Evolutionary conservation across 2,797 vertebrate genomes (phyloP), one percentile per base, ranked within the genome.

Genomic region (Micrastur ruficollis): DNA sequence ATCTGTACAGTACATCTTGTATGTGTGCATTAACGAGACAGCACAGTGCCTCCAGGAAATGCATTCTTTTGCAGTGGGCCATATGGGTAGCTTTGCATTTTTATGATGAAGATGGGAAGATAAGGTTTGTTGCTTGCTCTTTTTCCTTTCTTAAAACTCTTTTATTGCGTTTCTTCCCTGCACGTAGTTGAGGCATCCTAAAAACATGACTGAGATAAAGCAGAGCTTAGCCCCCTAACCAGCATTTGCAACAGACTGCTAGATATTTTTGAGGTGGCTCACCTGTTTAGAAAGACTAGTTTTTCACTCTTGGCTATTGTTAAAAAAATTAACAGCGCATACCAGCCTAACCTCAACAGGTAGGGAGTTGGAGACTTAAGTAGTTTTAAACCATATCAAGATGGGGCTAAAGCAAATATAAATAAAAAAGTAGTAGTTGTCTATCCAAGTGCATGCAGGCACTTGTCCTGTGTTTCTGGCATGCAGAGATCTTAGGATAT

Each of bases 41-140:
- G 89, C 89, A 86, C 75, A 84, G 79, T 94, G 95, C 94, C 89
- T 95, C 75, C 96, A 96, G 95, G 96, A 97, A 96, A 91, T 82
- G 21, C 93, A 95, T 97, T 95, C 90, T 96, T 97, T 96, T 95
- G 82, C 90, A 91, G 73, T 95, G 86, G 94, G 81, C 93, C 93
- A 88, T 97, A 91, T 92, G 90, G 91, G 86, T 97, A 95, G 55
- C 83, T 95, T 91, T 94, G 83, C 73, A 61, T 91, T 93, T 93
- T 97, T 96, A 93, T 92, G 87, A 94, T 93, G 88, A 87, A 95
- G 89, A 97, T 96, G 65, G 75, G 70, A 89, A 92, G 97, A 97
- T 97, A 95, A 93, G 17, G 20, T 63, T 94, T 96, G 74, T 87
- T 94, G 46, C 63, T 89, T 95, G 72, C 9, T 68, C 55, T 91